A percentile compares a stretch with the other conserved stretches of the same genome.
Evolutionary conservation across 2,888 invertebrate genomes (phyloP).

Genomic region (Melanophora roralis): DNA sequence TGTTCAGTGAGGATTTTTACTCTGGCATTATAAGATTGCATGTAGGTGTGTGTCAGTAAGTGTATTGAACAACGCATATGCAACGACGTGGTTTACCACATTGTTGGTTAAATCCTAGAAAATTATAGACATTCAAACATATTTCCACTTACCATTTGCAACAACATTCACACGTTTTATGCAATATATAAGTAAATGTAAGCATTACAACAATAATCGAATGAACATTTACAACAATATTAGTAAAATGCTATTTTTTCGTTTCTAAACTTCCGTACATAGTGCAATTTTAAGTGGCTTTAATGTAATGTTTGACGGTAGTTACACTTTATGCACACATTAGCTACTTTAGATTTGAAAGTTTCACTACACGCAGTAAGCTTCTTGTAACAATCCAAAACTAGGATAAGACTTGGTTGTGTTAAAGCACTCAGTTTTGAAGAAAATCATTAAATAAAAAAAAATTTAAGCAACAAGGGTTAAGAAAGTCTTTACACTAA

Average conservation of each 20-base stretch:
- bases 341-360: background rate
- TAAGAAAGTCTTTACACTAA: no score
- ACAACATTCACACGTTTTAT: slow-evolving; percentile 2
- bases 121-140: slow-evolving; percentile 52
- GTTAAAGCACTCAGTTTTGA: no score
- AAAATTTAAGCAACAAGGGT: no score
- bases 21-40: no score
- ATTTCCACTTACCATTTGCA: background rate
- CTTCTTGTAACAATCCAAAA: no score
- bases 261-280: slow-evolving; percentile 55
- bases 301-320: slow-evolving; percentile 45
- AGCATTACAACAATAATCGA: slow-evolving; percentile 32
- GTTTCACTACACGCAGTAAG: no score
- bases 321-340: slow-evolving; percentile 12
- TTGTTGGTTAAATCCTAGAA: slow-evolving; percentile 57
- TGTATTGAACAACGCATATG: slow-evolving; percentile 49
- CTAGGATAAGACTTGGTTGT: no score
- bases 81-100: slow-evolving; percentile 60
- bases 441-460: no score
- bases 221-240: slow-evolving; percentile 27
- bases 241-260: slow-evolving; percentile 17
- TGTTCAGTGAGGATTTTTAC: background rate
- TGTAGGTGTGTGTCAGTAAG: slow-evolving; percentile 18
- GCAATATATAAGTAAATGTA: background rate
- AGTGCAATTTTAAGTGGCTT: slow-evolving; percentile 58